Base-by-base conservation (phyloP, 2,113 vertebrate species). In the Boulengeromyrus knoepffleri region DNA sequence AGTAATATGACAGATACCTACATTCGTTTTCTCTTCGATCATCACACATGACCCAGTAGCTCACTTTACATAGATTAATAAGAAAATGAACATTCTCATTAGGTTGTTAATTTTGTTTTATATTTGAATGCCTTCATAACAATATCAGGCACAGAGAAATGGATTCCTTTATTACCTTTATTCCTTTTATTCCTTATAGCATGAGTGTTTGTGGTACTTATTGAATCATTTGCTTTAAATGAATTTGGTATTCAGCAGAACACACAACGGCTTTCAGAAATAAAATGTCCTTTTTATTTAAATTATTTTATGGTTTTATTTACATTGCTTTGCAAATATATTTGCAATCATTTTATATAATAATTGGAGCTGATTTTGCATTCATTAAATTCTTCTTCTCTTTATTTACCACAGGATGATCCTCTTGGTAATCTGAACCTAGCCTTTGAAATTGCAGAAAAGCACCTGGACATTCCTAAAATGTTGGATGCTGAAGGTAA, bases 401-500 rank as follows among this genome's bases (percentile, higher is more conserved):
- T 92, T 90, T 91, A 89, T 92, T 94, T 92, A 93, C 92, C 91
- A 74, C 95, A 99, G 99, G 98, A 99, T 95, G 98, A 99, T 94
- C 97, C 98, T 88, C 92, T 99, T 95, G 97, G 98, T 92, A 99
- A 99, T 95, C 96, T 99, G 91, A 99, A 99, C 93, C 96, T 99
- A 94, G 99, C 99, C 90, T 99, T 99, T 95, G 99, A 99, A 90
- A 96, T 99, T 89, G 99, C 99, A 56, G 99, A 99, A 95, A 99
- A 99, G 93, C 96, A 99, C 94, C 95, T 99, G 95, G 99, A 99
- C 96, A 99, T 99, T 93, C 99, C 99, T 77, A 99, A 99, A 95
- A 99, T 99, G 99, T 91, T 99, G 94, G 99, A 99, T 62, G 98
- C 99, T 87, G 99, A 99, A 96, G 99, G 99, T 99, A 96, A 96